Base-by-base conservation (phyloP, 1,140 invertebrate species). In the Trigoniulus corallinus region DNA sequence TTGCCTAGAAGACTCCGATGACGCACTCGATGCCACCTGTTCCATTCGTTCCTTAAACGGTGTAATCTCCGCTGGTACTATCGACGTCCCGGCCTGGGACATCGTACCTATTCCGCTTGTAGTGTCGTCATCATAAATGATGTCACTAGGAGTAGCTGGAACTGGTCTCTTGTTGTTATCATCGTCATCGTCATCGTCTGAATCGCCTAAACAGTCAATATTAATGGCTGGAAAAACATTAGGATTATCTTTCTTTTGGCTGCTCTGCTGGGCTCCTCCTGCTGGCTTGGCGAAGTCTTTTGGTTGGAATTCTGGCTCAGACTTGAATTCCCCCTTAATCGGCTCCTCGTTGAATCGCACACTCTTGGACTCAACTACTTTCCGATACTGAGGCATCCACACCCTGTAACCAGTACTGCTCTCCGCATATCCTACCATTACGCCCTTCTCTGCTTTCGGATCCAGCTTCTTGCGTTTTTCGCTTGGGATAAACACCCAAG, bases 401-500 rank as follows among this genome's bases (percentile, higher is more conserved):
- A 47, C 46, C 12, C 46, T 12, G 25, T 47, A 47, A 40, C 23
- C 46, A 18, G 12, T 23, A 4, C 12, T 34, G 23, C 26, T 25
- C 27, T 25, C 25, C 3, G 46, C 23, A 34, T 47, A 47, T 23
- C 46, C 46, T 7, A 47, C 4, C 12, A 47, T 18, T 25, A 34
- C 27, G 46, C 46, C 23, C 15, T 18, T 25, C 27, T 27, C 12
- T 25, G 46, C 46, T 12, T 22, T 12, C 4, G 46, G 46, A 23
- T 47, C 46, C n/a, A 47, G 21, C 25, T 25, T 47, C 21, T 22
- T 22, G 12, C 27, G 15, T 18, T 47, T 47, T 27, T 12, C 12
- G 12, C 20, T 27, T 24, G 54, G 54, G 23, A 56, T 42, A 10
- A 23, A 25, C 3, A 15, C 42, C 43, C 51, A 56, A 20, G 55